A percentile compares a stretch with the other conserved stretches of the same genome.
Evolutionary conservation across 2,888 invertebrate species (phyloP).

Genomic region (Leptodirus hochenwartii): DNA sequence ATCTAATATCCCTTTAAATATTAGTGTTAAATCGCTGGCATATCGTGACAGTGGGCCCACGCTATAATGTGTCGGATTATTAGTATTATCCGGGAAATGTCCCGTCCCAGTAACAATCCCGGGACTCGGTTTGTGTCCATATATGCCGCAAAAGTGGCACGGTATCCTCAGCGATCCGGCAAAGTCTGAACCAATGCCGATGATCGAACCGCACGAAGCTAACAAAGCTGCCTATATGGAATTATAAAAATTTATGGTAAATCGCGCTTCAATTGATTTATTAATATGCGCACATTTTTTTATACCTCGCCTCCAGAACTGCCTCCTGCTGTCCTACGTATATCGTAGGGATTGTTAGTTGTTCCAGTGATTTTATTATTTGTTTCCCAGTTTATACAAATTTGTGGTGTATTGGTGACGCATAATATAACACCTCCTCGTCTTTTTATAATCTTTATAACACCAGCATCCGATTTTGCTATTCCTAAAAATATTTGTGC

Average conservation of each 20-base stretch:
- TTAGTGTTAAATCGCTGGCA: slow-evolving; percentile 51
- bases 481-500: slow-evolving; percentile 21
- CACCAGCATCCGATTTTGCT: slow-evolving; percentile 32
- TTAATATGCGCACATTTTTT: neutral
- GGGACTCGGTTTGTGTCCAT: slow-evolving; percentile 71
- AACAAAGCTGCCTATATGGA: slow-evolving; percentile 43
- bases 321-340: slow-evolving; percentile 37
- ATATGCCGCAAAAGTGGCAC: slow-evolving; percentile 66
- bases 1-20: no score
- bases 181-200: slow-evolving; percentile 72
- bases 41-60: slow-evolving; percentile 64
- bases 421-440: slow-evolving; percentile 43
- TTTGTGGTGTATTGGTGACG: slow-evolving; percentile 44
- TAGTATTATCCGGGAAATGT: slow-evolving; percentile 34
- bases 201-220: slow-evolving; percentile 55
- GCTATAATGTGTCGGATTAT: slow-evolving; percentile 33
- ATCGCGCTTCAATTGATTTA: neutral
- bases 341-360: slow-evolving; percentile 44
- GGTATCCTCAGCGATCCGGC: slow-evolving; percentile 79
- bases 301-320: slow-evolving; percentile 41
- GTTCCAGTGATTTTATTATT: slow-evolving; percentile 39
- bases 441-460: slow-evolving; percentile 28
- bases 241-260: slow-evolving; percentile 2
- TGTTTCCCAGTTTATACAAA: slow-evolving; percentile 41
- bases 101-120: slow-evolving; percentile 34